These are phyloP conservation scores for Arion vulgaris DNA, from an alignment of 1,140 invertebrate genomes.

Conservation along the genomic window DNA sequence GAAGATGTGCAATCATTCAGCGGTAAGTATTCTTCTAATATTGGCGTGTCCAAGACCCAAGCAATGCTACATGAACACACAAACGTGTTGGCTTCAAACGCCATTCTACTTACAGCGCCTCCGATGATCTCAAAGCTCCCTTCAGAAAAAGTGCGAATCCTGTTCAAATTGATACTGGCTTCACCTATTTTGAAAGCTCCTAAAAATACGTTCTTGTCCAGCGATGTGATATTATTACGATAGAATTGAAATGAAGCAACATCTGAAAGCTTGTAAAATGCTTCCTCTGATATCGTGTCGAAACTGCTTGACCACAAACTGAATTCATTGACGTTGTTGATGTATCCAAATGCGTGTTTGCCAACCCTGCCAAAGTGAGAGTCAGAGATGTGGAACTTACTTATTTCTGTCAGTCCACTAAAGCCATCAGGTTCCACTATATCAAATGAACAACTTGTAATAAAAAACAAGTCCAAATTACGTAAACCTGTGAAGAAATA, in stretches of 20 bases:
- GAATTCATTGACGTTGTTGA: not conserved
- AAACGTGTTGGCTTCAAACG: slow-evolving; percentile 1
- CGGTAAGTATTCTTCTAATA: not conserved
- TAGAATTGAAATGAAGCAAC: slow-evolving; percentile 3
- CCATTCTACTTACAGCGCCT: not conserved
- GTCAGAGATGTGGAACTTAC: slow-evolving; percentile 12
- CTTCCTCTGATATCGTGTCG: slow-evolving; percentile 8
- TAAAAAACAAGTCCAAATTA: slow-evolving; percentile 9
- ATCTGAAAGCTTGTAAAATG: slow-evolving; percentile 15
- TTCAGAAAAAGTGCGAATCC: not conserved
- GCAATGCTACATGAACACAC: slow-evolving; percentile 19
- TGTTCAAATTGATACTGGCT: not conserved
- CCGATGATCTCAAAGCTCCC: slow-evolving; percentile 6
- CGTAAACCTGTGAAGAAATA: slow-evolving; percentile 6
- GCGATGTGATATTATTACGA: slow-evolving; percentile 4
- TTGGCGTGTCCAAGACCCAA: not conserved
- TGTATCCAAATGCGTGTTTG: slow-evolving; percentile 27
- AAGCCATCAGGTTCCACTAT: slow-evolving; percentile 38
- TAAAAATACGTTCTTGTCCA: not conserved
- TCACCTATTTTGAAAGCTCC: not conserved
- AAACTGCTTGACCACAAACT: not conserved
- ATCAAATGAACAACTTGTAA: slow-evolving; percentile 28
- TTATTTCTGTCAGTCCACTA: slow-evolving; percentile 7
- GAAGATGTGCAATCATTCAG: not conserved
- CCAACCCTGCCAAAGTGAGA: slow-evolving; percentile 23